Base-by-base conservation (phyloP, 2,888 invertebrate genomes). In the Pharmacophagus antenor region DNA sequence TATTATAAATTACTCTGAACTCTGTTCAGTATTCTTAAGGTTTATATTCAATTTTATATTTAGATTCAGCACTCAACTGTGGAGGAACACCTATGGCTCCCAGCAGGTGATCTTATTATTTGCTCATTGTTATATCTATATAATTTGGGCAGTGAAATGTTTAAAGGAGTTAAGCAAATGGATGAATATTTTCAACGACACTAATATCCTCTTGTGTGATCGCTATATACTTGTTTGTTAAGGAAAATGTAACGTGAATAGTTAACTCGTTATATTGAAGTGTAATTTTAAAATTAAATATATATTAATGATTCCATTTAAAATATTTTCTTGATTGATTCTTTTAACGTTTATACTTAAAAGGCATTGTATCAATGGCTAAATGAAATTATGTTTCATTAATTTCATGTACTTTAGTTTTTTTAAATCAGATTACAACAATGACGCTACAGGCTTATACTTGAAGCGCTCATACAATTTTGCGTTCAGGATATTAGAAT, bases 61-160 rank as follows among this genome's bases (percentile, higher is more conserved):
- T 48, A n/a, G 44, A 49, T 46, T 54, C 51, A 62, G 51, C 58
- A 58, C 65, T 62, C 64, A 62, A 67, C 63, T 67, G 66, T 70
- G 67, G 72, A 79, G 71, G 85, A 73, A 84, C 85, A 84, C 87
- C 87, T 84, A 84, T 80, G 84, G 84, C 70, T 75, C 90, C 68
- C 90, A 82, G 85, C 81, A 80, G 85, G 90, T 83, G 86, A 71
- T 74, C 77, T 76, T 80, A 79, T 68, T 83, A 83, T 76, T 77
- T 70, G 74, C 78, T 69, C 71, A 63, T 73, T 71, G 74, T 78
- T 79, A 85, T 86, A 76, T 84, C 79, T 76, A 66, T 73, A 76
- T 79, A 80, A 76, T 79, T 74, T 72, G 66, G 61, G 68, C 73
- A 78, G 72, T 79, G 72, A 77, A 70, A 68, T 61, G 67, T 66